Conservation (phyloP, 2,113 vertebrate species). For the Motacilla tschutschensis region DNA sequence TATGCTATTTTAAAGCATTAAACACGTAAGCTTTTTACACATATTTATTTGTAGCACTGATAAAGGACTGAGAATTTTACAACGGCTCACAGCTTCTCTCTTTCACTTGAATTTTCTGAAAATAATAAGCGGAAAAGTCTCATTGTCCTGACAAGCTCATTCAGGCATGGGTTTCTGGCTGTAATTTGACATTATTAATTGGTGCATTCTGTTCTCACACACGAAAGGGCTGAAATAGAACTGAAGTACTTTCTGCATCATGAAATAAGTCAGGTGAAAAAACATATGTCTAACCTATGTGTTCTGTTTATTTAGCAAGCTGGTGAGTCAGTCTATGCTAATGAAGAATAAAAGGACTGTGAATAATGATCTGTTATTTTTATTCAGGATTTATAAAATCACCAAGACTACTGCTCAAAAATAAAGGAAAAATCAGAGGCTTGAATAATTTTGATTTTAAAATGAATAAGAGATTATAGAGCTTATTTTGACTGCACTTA, state of each 20-base stretch:
- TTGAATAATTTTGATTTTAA: background rate
- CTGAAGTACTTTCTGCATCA: background rate
- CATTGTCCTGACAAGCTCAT: constrained; percentile 18
- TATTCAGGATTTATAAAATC: constrained; percentile 1
- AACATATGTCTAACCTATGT: background rate
- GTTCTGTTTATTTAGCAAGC: constrained; percentile 15
- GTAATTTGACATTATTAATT: constrained; percentile 36
- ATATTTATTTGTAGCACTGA: background rate
- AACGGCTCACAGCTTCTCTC: background rate
- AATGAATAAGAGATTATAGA: constrained; percentile 5
- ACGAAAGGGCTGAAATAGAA: background rate
- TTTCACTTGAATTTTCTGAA: constrained; percentile 49
- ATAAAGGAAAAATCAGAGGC: background rate
- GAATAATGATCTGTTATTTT: background rate
- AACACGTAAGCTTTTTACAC: background rate
- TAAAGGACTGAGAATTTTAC: background rate
- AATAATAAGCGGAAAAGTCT: constrained; percentile 29
- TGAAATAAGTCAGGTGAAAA: constrained; percentile 23
- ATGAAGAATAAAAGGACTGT: background rate
- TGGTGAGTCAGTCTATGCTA: background rate
- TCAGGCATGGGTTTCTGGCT: constrained; percentile 2
- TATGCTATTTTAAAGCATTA: background rate
- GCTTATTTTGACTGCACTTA: background rate
- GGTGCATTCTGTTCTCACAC: background rate
- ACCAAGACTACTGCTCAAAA: background rate